These are phyloP conservation scores for Sebastes miniatus DNA, from an alignment of 2,797 vertebrate genomes.

Conservation along the genomic window DNA sequence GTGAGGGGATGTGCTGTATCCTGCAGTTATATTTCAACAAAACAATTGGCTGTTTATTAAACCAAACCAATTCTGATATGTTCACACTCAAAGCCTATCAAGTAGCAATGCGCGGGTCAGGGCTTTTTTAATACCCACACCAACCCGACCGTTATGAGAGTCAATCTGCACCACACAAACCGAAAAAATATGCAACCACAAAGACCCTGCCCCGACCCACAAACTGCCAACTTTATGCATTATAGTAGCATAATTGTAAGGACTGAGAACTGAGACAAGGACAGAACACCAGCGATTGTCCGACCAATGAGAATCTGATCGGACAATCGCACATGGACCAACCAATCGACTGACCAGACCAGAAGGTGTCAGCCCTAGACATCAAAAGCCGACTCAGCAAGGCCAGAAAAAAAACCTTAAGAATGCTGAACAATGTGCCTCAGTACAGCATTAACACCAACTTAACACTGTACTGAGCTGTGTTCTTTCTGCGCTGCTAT, in stretches of 20 bases:
- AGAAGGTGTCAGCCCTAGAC: background rate
- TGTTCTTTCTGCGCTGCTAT: background rate
- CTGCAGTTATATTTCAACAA: background rate
- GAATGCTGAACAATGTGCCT: background rate
- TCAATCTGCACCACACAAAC: background rate
- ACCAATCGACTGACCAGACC: background rate
- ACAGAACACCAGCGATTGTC: too few relatives aligned
- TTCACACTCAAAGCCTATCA: background rate
- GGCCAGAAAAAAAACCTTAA: background rate
- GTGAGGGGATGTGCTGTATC: background rate
- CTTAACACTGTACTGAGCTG: background rate
- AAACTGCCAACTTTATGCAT: background rate
- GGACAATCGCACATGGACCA: too few relatives aligned
- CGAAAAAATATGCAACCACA: background rate
- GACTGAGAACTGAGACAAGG: background rate
- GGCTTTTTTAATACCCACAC: background rate
- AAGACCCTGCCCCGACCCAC: background rate
- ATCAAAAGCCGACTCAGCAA: background rate
- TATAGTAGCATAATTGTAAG: background rate
- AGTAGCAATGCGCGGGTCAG: background rate
- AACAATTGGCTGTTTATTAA: background rate
- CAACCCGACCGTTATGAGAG: background rate
- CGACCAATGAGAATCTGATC: too few relatives aligned
- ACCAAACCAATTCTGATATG: background rate
- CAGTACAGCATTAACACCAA: background rate